phyloP scores from a whole-genome alignment of 2,113 vertebrate genomes.

The Anolis sagrei region DNA sequence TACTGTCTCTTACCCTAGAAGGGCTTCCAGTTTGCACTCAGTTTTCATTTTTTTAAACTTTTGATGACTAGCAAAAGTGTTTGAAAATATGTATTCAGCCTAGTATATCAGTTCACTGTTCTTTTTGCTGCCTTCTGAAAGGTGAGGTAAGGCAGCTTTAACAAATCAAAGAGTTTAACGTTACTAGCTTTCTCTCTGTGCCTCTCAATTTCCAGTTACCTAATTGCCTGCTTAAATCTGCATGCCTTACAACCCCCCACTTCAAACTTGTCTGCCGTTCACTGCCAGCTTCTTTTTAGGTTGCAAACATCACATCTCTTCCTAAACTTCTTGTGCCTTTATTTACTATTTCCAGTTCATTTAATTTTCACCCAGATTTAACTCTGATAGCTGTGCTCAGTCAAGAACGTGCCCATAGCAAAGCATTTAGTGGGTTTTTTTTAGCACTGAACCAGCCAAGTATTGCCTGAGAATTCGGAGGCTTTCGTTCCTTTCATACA shows the following conservation, averaged over 20 bases:
- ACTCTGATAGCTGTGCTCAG: neutral
- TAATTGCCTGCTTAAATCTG: neutral
- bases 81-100: constrained; percentile 6
- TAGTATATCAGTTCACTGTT: constrained; percentile 15
- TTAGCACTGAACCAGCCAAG: constrained; percentile 62
- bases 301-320: neutral
- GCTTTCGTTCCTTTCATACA: neutral
- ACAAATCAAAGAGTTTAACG: constrained; percentile 18
- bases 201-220: constrained; percentile 41
- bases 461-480: constrained; percentile 59
- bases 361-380: constrained; percentile 6
- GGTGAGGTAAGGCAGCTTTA: neutral
- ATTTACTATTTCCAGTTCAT: constrained; percentile 57
- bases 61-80: constrained; percentile 53
- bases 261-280: neutral
- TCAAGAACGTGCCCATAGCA: rapidly evolving
- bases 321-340: neutral
- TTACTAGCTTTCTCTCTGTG: constrained; percentile 39
- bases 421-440: constrained; percentile 63
- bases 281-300: neutral
- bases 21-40: constrained; percentile 44
- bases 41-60: constrained; percentile 56
- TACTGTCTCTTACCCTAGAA: too few species aligned
- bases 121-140: constrained; percentile 11
- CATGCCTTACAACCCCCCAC: neutral